A percentile compares a stretch with the other conserved stretches of the same genome.
phyloP scores from a whole-genome alignment of 1,140 invertebrate species.

The Drosophila sproati region DNA sequence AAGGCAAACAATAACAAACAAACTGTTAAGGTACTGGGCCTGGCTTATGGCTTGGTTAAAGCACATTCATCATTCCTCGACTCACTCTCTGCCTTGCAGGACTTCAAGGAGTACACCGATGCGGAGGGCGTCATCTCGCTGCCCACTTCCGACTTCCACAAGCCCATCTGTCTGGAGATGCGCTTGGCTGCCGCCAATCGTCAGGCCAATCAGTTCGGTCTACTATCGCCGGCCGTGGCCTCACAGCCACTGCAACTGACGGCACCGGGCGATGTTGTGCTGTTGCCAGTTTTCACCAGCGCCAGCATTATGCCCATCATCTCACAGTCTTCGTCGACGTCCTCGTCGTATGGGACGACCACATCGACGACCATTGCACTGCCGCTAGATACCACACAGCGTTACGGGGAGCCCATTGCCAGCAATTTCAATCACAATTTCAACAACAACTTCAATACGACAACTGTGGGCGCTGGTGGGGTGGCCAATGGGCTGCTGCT shows the following conservation, averaged over 20 bases:
- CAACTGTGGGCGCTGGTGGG: constrained; percentile 58
- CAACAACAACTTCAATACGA: constrained; percentile 85
- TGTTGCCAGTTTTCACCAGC: constrained; percentile 48
- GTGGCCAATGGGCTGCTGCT: constrained; percentile 53
- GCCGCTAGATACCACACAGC: constrained; percentile 72
- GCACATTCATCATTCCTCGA: constrained; percentile 8
- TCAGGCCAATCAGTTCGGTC: constrained; percentile 67
- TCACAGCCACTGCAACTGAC: constrained; percentile 28
- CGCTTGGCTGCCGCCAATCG: constrained; percentile 73
- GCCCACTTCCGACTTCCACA: constrained; percentile 90
- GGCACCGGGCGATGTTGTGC: constrained; percentile 31
- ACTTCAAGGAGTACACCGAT: constrained; percentile 94
- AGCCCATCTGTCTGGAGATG: constrained; percentile 92
- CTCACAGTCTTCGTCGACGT: constrained; percentile 78
- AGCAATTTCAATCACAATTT: constrained; percentile 84
- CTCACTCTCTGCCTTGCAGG: constrained; percentile 85
- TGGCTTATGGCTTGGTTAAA: constrained; percentile 3
- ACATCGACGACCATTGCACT: constrained; percentile 80
- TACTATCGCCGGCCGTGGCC: constrained; percentile 50
- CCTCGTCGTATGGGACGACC: constrained; percentile 81
- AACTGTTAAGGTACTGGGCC: background rate
- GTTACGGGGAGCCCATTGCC: constrained; percentile 59
- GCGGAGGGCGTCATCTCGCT: constrained; percentile 94
- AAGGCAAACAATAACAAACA: background rate
- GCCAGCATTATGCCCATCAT: constrained; percentile 54